phyloP scores from a whole-genome alignment of 2,797 vertebrate genomes.

The Cossypha caffra region DNA sequence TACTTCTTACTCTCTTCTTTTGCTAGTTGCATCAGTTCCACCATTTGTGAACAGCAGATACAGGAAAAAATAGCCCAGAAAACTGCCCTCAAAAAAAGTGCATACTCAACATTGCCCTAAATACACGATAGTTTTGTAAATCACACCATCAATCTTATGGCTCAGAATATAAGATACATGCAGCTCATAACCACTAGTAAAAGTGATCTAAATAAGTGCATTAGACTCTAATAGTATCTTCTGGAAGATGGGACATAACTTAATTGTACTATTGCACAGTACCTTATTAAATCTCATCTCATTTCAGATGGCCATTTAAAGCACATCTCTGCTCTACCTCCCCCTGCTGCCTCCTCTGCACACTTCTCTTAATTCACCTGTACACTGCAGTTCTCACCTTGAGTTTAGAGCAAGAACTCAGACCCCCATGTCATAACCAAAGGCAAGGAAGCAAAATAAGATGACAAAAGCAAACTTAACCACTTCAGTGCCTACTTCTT shows the following conservation, averaged over 20 bases:
- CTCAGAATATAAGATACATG: neutral
- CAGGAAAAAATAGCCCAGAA: neutral
- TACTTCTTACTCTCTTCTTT: neutral
- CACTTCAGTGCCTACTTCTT: neutral
- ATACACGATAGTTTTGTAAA: neutral
- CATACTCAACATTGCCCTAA: accelerated
- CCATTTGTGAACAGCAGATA: neutral
- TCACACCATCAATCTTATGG: accelerated
- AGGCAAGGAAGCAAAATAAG: neutral
- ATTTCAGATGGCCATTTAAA: neutral
- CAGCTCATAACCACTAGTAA: neutral
- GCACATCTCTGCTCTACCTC: neutral
- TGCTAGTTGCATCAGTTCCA: neutral
- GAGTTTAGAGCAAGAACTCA: neutral
- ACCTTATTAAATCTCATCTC: slow-evolving; percentile 6
- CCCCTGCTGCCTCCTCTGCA: neutral
- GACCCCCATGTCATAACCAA: neutral
- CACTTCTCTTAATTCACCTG: neutral
- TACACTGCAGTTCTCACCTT: neutral
- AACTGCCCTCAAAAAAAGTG: neutral
- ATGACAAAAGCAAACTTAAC: neutral
- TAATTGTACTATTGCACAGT: neutral
- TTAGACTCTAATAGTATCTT: neutral
- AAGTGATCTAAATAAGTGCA: neutral
- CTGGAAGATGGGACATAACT: neutral